These are phyloP conservation scores for Rhinichthys klamathensis DNA, from an alignment of 2,113 vertebrate species.

Conservation along the genomic window DNA sequence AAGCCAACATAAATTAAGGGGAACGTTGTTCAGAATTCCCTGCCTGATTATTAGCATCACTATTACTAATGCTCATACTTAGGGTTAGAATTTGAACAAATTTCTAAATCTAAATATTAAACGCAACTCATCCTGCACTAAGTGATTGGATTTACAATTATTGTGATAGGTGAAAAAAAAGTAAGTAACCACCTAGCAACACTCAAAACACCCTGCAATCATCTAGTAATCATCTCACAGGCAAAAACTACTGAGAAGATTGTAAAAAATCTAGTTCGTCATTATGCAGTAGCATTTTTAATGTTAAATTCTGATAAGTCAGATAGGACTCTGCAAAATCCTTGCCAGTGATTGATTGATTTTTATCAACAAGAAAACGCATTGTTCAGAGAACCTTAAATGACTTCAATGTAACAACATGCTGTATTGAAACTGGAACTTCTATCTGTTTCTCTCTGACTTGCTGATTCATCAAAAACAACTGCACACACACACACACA, in stretches of 20 bases:
- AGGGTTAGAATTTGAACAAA: neutral
- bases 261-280: neutral
- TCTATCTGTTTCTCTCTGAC: constrained; percentile 18
- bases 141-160: neutral
- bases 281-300: neutral
- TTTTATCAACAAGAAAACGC: neutral
- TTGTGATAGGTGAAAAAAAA: too few relatives aligned
- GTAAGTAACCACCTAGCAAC: neutral
- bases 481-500: neutral
- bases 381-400: neutral
- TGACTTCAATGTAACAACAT: neutral
- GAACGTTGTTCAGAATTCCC: neutral
- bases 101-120: neutral
- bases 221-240: neutral
- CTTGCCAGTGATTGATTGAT: neutral
- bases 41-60: neutral
- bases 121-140: neutral
- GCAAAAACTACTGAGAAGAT: neutral
- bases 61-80: neutral
- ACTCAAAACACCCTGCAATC: neutral
- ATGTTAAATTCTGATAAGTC: constrained; percentile 4
- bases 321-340: neutral
- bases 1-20: neutral
- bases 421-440: constrained; percentile 32
- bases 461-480: constrained; percentile 39